Evolutionary conservation across 2,797 vertebrate genomes (phyloP).

Genomic region (Scolopax bukidnonensis): DNA sequence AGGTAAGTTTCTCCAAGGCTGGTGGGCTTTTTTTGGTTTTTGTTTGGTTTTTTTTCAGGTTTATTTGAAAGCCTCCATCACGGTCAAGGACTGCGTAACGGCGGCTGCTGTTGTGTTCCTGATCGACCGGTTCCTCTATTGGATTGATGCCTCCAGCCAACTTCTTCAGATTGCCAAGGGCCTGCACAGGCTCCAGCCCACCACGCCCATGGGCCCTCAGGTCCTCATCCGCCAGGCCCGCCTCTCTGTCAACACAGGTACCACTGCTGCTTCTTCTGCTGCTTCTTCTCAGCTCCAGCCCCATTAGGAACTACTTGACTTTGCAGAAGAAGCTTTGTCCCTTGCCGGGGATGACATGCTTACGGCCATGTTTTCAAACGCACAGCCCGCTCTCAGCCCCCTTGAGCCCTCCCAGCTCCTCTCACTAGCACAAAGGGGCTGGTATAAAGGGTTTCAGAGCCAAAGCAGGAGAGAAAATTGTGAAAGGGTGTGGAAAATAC

Average conservation of each 20-base stretch:
- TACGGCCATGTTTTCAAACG: slow-evolving; percentile 37
- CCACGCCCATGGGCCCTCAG: slow-evolving; percentile 87
- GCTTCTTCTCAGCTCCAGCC: neutral
- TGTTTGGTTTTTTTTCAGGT: slow-evolving; percentile 69
- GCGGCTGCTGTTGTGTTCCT: slow-evolving; percentile 87
- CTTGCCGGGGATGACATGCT: slow-evolving; percentile 7
- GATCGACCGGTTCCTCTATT: slow-evolving; percentile 91
- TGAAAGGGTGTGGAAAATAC: slow-evolving; percentile 86
- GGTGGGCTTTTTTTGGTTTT: neutral
- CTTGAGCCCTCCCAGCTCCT: slow-evolving; percentile 55
- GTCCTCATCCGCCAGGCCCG: slow-evolving; percentile 92
- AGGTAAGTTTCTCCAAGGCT: neutral
- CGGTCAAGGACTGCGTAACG: slow-evolving; percentile 70
- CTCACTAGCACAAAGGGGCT: slow-evolving; percentile 75
- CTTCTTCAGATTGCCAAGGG: slow-evolving; percentile 85
- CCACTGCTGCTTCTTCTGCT: neutral
- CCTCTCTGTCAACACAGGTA: slow-evolving; percentile 88
- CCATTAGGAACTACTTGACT: slow-evolving; percentile 33
- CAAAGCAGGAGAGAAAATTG: slow-evolving; percentile 79
- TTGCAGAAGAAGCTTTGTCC: slow-evolving; percentile 24
- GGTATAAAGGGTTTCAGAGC: slow-evolving; percentile 76
- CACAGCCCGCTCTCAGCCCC: slow-evolving; percentile 3
- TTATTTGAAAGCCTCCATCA: slow-evolving; percentile 84
- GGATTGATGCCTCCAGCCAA: slow-evolving; percentile 85
- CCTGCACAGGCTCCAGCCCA: slow-evolving; percentile 82